These are phyloP conservation scores for Caenorhabditis zanzibari DNA, from an alignment of 2,888 invertebrate genomes.

Conservation along the genomic window DNA sequence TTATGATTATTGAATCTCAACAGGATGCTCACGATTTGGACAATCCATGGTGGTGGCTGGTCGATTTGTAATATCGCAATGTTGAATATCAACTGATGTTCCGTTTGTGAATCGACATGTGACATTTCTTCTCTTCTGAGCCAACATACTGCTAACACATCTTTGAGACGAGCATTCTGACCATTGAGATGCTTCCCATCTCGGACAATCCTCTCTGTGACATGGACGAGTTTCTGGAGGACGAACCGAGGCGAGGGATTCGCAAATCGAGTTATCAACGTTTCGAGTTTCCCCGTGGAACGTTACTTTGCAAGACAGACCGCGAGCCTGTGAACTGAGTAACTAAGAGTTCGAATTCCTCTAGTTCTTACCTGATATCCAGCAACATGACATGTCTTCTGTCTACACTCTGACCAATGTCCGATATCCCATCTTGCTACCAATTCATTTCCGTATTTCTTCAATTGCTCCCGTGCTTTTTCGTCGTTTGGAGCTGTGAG, in stretches of 20 bases:
- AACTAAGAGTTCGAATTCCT: neutral
- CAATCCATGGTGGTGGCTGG: slow-evolving; percentile 91
- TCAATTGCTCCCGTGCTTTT: slow-evolving; percentile 62
- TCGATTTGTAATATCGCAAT: slow-evolving; percentile 89
- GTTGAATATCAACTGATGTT: slow-evolving; percentile 85
- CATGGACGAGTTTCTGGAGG: slow-evolving; percentile 80
- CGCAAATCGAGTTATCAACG: slow-evolving; percentile 71
- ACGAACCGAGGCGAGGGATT: slow-evolving; percentile 60
- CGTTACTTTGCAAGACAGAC: slow-evolving; percentile 58
- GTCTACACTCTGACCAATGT: slow-evolving; percentile 74
- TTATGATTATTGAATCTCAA: neutral
- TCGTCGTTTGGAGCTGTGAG: slow-evolving; percentile 63
- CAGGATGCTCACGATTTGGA: slow-evolving; percentile 86
- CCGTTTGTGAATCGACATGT: slow-evolving; percentile 86
- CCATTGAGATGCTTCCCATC: slow-evolving; percentile 81
- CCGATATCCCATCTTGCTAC: slow-evolving; percentile 70
- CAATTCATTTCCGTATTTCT: slow-evolving; percentile 66
- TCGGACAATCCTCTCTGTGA: slow-evolving; percentile 76
- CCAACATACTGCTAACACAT: slow-evolving; percentile 88
- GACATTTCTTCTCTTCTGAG: slow-evolving; percentile 89
- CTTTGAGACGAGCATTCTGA: slow-evolving; percentile 75
- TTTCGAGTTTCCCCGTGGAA: slow-evolving; percentile 60
- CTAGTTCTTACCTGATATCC: slow-evolving; percentile 68
- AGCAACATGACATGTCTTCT: slow-evolving; percentile 71
- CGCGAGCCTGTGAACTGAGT: slow-evolving; percentile 60